Evolutionary conservation across 2,888 invertebrate genomes (phyloP).

Genomic region (Epistrophe grossulariae): DNA sequence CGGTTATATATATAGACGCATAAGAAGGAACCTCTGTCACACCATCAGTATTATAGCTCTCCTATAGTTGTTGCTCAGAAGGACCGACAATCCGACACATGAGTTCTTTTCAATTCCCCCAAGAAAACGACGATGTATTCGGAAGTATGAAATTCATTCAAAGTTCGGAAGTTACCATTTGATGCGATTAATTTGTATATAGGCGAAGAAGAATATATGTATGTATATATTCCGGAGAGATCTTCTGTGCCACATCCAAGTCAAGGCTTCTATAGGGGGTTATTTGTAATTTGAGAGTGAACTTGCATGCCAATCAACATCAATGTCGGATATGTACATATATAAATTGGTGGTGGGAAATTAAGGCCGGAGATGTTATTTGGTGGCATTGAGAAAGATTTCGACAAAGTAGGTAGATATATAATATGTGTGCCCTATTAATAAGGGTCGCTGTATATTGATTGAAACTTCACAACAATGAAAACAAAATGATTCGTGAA

Average conservation of each 20-base stretch:
- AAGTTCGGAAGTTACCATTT: slow-evolving; percentile 57
- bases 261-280: slow-evolving; percentile 42
- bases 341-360: slow-evolving; percentile 37
- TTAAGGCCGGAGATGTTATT: slow-evolving; percentile 21
- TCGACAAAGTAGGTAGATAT: slow-evolving; percentile 14
- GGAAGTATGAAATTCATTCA: slow-evolving; percentile 49
- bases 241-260: slow-evolving; percentile 16
- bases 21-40: slow-evolving; percentile 15
- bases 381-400: slow-evolving; percentile 23
- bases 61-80: slow-evolving; percentile 24
- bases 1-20: slow-evolving; percentile 5
- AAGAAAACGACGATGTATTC: slow-evolving; percentile 26
- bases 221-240: slow-evolving; percentile 15
- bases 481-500: not conserved
- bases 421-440: not conserved
- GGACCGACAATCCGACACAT: slow-evolving; percentile 54
- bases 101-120: slow-evolving; percentile 57
- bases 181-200: slow-evolving; percentile 57
- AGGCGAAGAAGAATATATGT: slow-evolving; percentile 8
- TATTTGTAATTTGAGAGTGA: slow-evolving; percentile 55
- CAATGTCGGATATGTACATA: slow-evolving; percentile 44
- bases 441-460: not conserved
- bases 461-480: not conserved
- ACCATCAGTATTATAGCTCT: not conserved
- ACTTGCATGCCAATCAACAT: slow-evolving; percentile 70